These are phyloP conservation scores for Cheilosia vulpina DNA, from an alignment of 2,888 invertebrate genomes.

Conservation along the genomic window DNA sequence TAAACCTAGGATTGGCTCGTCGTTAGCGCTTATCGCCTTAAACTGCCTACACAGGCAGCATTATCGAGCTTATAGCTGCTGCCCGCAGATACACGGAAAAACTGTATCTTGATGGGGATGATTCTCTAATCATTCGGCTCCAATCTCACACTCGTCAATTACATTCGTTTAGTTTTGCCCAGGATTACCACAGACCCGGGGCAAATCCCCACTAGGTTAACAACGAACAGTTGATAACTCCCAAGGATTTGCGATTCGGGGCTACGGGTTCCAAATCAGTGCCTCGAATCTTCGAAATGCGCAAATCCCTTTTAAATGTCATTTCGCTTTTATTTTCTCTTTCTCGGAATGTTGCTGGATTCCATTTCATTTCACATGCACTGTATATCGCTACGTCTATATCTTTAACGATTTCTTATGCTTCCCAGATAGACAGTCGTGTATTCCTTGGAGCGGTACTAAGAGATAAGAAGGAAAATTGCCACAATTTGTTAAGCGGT, in stretches of 20 bases:
- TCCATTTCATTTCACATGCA: constrained; percentile 38
- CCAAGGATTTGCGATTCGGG: constrained; percentile 52
- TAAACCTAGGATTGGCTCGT: constrained; percentile 52
- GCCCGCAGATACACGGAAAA: constrained; percentile 7
- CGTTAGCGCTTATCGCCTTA: constrained; percentile 58
- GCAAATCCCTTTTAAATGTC: constrained; percentile 69
- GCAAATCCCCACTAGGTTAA: constrained; percentile 50
- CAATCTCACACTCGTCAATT: constrained; percentile 33
- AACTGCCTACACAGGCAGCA: constrained; percentile 28
- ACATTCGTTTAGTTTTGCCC: neutral
- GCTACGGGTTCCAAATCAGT: constrained; percentile 41
- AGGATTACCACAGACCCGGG: constrained; percentile 29
- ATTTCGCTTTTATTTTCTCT: constrained; percentile 49
- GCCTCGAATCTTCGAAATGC: constrained; percentile 52
- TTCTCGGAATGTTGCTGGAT: neutral
- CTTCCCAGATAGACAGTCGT: constrained; percentile 25
- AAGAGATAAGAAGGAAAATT: constrained; percentile 52
- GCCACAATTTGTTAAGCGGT: constrained; percentile 51
- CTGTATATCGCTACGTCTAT: neutral
- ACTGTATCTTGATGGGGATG: neutral
- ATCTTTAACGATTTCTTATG: constrained; percentile 43
- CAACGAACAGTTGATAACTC: constrained; percentile 60
- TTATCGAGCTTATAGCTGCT: constrained; percentile 13
- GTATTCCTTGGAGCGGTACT: constrained; percentile 22
- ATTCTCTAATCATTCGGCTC: constrained; percentile 49